These are phyloP conservation scores for Crotalus tigris DNA, from an alignment of 2,113 vertebrate genomes.

Conservation along the genomic window DNA sequence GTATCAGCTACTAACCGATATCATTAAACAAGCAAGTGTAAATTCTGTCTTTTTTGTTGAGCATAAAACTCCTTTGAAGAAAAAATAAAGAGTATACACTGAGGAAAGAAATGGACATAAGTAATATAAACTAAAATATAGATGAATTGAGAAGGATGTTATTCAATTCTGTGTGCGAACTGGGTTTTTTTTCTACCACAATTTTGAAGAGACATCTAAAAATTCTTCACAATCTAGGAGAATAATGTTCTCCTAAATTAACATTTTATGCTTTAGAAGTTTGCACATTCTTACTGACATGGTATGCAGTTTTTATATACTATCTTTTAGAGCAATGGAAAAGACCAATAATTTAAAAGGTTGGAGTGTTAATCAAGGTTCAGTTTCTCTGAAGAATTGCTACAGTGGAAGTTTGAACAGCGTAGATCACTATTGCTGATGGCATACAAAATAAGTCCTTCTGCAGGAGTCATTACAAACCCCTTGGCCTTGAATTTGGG, in stretches of 20 bases:
- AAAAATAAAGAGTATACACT: neutral
- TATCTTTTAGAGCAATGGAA: neutral
- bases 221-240: neutral
- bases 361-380: neutral
- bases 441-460: neutral
- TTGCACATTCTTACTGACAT: neutral
- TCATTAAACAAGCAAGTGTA: neutral
- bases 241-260: slow-evolving; percentile 8
- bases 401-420: neutral
- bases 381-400: neutral
- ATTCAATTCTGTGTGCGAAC: neutral
- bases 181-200: neutral
- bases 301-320: neutral
- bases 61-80: neutral
- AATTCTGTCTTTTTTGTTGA: neutral
- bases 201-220: neutral
- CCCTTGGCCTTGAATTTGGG: neutral
- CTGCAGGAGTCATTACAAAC: neutral
- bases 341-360: neutral
- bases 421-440: neutral
- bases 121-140: neutral
- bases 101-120: neutral
- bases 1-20: neutral
- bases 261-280: neutral
- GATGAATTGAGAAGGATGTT: neutral